Base-by-base conservation (phyloP, 1,140 invertebrate genomes). In the Scaptomyza hsui region DNA sequence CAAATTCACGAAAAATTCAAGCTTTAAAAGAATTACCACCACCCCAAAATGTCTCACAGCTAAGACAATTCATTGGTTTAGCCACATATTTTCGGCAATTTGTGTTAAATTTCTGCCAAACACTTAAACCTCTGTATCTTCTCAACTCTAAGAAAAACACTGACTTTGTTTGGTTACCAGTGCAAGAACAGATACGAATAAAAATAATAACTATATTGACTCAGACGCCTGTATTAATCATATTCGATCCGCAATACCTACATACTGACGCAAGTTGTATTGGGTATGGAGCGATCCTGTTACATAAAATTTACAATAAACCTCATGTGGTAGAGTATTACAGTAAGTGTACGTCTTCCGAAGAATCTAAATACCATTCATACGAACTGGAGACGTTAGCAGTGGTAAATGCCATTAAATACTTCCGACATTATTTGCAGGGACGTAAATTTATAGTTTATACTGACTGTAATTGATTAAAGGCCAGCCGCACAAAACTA, bases 391-490 rank as follows among this genome's bases (percentile, higher is more conserved):
- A 39, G 13, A 39, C 37, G 13, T 7, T 39, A 39, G 37, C 37
- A 6, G 37, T 39, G 6, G 4, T 39, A 6, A 39, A 39, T 15
- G 37, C n/a, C n/a, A 15, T 39, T 6, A 13, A 15, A 39, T 13
- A 85, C 37, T 90, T 91, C 55, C 37, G 82, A 16, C 42, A 62
- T 9, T 91, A 91, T 53, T 45, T 92, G 10, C 65, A 81, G 29
- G 89, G 77, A 10, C 47, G 72, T 79, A 62, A 90, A 15, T 39
- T 39, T 39, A 15, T 39, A 1, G 37, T 42, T 10, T 18, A 18
- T 18, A 42, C 39, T 16, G 39, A 42, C 15, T 42, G 39, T 10
- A 42, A 16, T 42, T 42, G 13, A 18, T 18, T 42, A 18, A 42
- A 62, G 78, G 77, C 69, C 68, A 75, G 81, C 1, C 13, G 32